A percentile compares a stretch with the other conserved stretches of the same genome.
Conservation (phyloP, 1,140 invertebrate genomes). For the Aleiodes sp. region DNA sequence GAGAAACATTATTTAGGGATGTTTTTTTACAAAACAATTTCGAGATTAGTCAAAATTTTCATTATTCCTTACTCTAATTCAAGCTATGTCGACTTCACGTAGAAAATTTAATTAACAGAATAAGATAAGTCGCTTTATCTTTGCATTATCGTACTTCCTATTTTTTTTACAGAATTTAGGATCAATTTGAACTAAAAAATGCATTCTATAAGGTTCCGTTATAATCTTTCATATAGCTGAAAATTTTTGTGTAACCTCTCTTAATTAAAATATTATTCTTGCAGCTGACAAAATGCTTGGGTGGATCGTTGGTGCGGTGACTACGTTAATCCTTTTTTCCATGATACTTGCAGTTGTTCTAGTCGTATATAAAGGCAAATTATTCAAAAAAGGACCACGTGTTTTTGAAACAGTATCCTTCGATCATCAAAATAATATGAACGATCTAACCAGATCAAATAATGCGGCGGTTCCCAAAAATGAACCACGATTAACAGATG, state of each 20-base stretch:
- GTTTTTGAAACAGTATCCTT: constrained; percentile 49
- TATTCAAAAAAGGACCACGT: constrained; percentile 44
- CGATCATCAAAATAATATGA: constrained; percentile 24
- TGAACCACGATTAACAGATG: background rate
- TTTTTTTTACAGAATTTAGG: too few relatives aligned
- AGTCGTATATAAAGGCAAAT: constrained; percentile 55
- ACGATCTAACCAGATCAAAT: background rate
- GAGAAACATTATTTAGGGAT: too few relatives aligned
- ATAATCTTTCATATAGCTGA: background rate
- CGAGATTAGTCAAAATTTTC: too few relatives aligned
- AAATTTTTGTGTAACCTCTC: background rate
- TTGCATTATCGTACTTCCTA: too few relatives aligned
- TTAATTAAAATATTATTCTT: constrained; percentile 16
- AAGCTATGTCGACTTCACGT: too few relatives aligned
- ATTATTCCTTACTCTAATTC: too few relatives aligned
- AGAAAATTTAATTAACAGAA: too few relatives aligned
- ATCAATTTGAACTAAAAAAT: too few relatives aligned
- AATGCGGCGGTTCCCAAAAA: background rate
- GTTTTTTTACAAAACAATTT: too few relatives aligned
- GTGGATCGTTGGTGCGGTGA: constrained; percentile 60
- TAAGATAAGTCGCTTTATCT: too few relatives aligned
- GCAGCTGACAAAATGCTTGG: constrained; percentile 54
- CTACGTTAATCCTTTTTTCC: constrained; percentile 55
- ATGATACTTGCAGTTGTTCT: constrained; percentile 57
- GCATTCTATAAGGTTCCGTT: too few relatives aligned